Conservation (phyloP, 2,888 invertebrate genomes). For the Tachina lurida region DNA sequence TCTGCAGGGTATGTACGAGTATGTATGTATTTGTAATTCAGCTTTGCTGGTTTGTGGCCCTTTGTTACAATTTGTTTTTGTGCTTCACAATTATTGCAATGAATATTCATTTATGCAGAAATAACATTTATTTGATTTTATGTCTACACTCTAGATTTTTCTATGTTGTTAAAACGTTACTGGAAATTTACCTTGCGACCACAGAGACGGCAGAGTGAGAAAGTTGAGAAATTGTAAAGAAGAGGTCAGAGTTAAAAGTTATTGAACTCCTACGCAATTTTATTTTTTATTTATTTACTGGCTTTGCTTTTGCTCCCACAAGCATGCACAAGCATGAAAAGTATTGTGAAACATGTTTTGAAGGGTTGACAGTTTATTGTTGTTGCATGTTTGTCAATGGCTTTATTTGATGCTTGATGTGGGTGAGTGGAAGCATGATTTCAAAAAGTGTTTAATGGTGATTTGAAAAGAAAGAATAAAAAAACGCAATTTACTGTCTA, state of each 20-base stretch:
- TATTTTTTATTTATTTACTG: constrained; percentile 10
- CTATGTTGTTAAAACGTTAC: not conserved
- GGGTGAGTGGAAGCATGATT: not conserved
- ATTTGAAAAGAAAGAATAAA: constrained; percentile 6
- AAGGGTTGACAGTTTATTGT: constrained; percentile 24
- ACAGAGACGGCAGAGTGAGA: not conserved
- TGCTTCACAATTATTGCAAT: not conserved
- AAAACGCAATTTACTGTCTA: too few species aligned
- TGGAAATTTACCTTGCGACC: constrained; percentile 46
- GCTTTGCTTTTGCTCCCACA: constrained; percentile 1
- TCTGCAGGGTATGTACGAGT: too few species aligned
- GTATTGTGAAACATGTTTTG: constrained; percentile 38
- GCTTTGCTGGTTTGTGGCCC: not conserved
- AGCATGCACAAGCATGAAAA: not conserved
- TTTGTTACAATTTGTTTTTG: not conserved
- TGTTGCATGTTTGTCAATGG: not conserved
- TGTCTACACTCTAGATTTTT: not conserved
- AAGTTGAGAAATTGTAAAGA: not conserved
- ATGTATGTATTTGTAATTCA: not conserved
- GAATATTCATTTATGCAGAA: constrained; percentile 11
- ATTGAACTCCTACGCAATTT: constrained; percentile 46
- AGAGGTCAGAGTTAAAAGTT: not conserved
- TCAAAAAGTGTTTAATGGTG: constrained; percentile 3
- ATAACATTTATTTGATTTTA: constrained; percentile 28
- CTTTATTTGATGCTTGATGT: not conserved